Conservation (phyloP, 2,888 invertebrate species). For the Apotomis turbidana region DNA sequence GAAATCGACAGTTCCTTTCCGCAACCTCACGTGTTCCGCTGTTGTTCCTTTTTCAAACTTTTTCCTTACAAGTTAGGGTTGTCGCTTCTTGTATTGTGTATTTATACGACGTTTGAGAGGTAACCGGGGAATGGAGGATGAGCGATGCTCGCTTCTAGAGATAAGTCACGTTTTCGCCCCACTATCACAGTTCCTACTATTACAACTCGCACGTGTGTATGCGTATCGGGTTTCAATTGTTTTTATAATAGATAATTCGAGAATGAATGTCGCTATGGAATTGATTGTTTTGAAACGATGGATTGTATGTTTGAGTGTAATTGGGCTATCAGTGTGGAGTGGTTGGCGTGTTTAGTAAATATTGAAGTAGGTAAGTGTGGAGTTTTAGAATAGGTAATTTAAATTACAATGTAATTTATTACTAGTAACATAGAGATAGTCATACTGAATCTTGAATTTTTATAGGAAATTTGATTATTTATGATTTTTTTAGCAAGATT, state of each 20-base stretch:
- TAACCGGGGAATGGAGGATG: slow-evolving; percentile 60
- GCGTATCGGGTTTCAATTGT: slow-evolving; percentile 31
- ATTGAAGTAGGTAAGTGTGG: neutral
- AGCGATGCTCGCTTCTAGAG: slow-evolving; percentile 65
- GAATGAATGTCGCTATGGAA: neutral
- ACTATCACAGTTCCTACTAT: slow-evolving; percentile 28
- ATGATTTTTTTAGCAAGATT: too few species aligned
- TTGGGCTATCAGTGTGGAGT: neutral
- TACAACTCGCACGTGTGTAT: slow-evolving; percentile 29
- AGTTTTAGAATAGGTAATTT: too few species aligned
- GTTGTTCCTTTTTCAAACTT: neutral
- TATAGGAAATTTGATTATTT: too few species aligned
- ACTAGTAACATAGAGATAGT: too few species aligned
- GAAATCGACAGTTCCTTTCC: slow-evolving; percentile 35
- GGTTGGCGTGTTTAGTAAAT: neutral
- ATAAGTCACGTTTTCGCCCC: slow-evolving; percentile 66
- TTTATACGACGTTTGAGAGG: slow-evolving; percentile 11
- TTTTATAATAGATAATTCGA: neutral
- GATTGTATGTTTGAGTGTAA: neutral
- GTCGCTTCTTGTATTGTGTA: neutral
- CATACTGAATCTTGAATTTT: too few species aligned
- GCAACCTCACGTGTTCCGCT: neutral
- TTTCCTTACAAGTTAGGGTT: neutral
- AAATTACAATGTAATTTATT: too few species aligned
- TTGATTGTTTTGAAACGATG: neutral